Evolutionary conservation across 2,888 invertebrate genomes (phyloP).

Genomic region (Salpingus planirostris): DNA sequence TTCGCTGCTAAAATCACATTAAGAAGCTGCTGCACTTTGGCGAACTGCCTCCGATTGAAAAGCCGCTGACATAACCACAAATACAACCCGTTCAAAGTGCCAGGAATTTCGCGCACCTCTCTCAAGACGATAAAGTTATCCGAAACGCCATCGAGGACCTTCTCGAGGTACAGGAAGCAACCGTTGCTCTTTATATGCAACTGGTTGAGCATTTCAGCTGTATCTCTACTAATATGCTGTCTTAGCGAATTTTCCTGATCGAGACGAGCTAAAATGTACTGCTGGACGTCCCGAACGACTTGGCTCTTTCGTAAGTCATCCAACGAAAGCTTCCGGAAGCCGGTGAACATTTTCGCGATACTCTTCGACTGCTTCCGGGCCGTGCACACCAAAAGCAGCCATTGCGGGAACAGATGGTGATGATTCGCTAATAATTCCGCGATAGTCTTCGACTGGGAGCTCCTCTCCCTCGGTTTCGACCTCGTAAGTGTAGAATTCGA

Average conservation of each 20-base stretch:
- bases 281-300: slow-evolving; percentile 90
- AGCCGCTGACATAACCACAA: slow-evolving; percentile 90
- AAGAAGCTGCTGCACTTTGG: slow-evolving; percentile 74
- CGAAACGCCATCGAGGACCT: slow-evolving; percentile 83
- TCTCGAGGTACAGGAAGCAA: slow-evolving; percentile 78
- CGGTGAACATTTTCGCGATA: slow-evolving; percentile 70
- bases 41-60: slow-evolving; percentile 81
- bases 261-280: slow-evolving; percentile 83
- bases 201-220: slow-evolving; percentile 91
- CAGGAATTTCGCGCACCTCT: slow-evolving; percentile 88
- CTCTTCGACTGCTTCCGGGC: slow-evolving; percentile 77
- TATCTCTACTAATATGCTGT: slow-evolving; percentile 82
- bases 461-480: slow-evolving; percentile 43
- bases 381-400: slow-evolving; percentile 85
- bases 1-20: slow-evolving; percentile 83
- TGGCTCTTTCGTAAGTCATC: slow-evolving; percentile 84
- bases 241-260: slow-evolving; percentile 83
- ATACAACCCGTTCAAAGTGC: slow-evolving; percentile 89
- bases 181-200: slow-evolving; percentile 94
- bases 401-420: slow-evolving; percentile 85
- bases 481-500: slow-evolving; percentile 48
- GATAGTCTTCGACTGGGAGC: slow-evolving; percentile 54
- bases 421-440: slow-evolving; percentile 80
- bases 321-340: slow-evolving; percentile 84
- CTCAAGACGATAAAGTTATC: slow-evolving; percentile 87